These are phyloP conservation scores for Scarus forsteni DNA, from an alignment of 2,797 vertebrate species.

Conservation along the genomic window DNA sequence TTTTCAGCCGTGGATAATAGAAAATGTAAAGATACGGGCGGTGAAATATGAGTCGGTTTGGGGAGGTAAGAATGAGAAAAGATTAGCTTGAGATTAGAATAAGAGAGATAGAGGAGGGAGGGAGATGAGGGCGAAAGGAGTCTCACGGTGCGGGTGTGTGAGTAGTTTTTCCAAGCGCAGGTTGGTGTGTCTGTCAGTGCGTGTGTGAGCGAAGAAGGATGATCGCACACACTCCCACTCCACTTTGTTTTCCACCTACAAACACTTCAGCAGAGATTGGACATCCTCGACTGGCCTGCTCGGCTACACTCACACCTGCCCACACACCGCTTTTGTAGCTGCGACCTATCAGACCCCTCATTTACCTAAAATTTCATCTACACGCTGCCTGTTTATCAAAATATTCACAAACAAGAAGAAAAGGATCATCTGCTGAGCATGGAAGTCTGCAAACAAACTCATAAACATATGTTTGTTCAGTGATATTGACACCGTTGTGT, in stretches of 20 bases:
- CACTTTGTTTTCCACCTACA: constrained; percentile 67
- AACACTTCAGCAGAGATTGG: constrained; percentile 41
- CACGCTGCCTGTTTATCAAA: constrained; percentile 13
- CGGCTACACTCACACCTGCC: constrained; percentile 41
- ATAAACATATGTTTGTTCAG: constrained; percentile 60
- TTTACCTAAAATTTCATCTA: constrained; percentile 13
- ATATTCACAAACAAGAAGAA: constrained; percentile 8
- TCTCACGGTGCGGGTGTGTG: constrained; percentile 46
- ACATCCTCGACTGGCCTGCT: constrained; percentile 64
- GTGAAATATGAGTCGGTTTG: constrained; percentile 85
- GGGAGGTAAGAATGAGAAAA: constrained; percentile 83
- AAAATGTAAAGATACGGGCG: constrained; percentile 83
- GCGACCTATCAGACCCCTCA: constrained; percentile 34
- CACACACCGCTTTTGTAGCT: constrained; percentile 39
- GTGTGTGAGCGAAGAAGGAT: constrained; percentile 50
- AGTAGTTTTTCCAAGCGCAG: constrained; percentile 45
- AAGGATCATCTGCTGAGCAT: neutral
- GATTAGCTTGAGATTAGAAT: constrained; percentile 85
- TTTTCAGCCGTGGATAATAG: constrained; percentile 85
- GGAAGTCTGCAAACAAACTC: constrained; percentile 14
- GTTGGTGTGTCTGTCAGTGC: constrained; percentile 46
- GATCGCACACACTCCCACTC: constrained; percentile 62
- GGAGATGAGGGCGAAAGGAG: constrained; percentile 69
- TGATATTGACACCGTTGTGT: constrained; percentile 46
- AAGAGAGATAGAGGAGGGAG: constrained; percentile 80